Percentiles rank a stretch among this genome's conserved stretches.
Conservation (phyloP, 2,888 invertebrate species). For the Lycophotia porphyrea region DNA sequence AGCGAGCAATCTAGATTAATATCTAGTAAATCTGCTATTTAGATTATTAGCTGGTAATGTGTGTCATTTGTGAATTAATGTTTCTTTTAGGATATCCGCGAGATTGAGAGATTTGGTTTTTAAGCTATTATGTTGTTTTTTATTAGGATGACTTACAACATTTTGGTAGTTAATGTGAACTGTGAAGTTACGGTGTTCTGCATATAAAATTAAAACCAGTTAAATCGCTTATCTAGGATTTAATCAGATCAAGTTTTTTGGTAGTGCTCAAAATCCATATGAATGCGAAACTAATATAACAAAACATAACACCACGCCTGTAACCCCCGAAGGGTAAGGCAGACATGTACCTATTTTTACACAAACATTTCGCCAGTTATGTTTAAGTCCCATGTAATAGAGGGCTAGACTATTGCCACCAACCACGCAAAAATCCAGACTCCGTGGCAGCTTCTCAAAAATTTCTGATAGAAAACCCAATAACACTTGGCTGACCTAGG, state of each 20-base stretch:
- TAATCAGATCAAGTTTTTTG: background rate
- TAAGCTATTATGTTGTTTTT: background rate
- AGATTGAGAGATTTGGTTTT: background rate
- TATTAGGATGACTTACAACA: background rate
- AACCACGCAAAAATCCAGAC: too few relatives aligned
- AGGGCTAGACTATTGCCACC: too few relatives aligned
- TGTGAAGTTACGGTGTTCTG: background rate
- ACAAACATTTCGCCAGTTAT: too few relatives aligned
- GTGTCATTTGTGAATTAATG: slow-evolving; percentile 31
- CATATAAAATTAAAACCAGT: background rate
- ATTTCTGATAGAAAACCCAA: too few relatives aligned
- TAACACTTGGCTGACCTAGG: too few relatives aligned
- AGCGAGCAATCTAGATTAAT: slow-evolving; percentile 38
- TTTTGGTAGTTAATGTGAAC: background rate
- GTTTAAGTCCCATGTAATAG: too few relatives aligned
- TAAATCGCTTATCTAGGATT: background rate
- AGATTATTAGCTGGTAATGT: slow-evolving; percentile 38
- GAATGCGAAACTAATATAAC: too few relatives aligned
- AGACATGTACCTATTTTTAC: too few relatives aligned
- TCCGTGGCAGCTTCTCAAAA: too few relatives aligned
- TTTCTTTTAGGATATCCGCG: slow-evolving; percentile 22
- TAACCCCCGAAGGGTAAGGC: too few relatives aligned
- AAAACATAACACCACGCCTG: too few relatives aligned
- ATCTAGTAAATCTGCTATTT: slow-evolving; percentile 39
- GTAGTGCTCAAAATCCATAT: background rate